Conservation (phyloP, 2,888 invertebrate genomes). For the Buathra laborator region DNA sequence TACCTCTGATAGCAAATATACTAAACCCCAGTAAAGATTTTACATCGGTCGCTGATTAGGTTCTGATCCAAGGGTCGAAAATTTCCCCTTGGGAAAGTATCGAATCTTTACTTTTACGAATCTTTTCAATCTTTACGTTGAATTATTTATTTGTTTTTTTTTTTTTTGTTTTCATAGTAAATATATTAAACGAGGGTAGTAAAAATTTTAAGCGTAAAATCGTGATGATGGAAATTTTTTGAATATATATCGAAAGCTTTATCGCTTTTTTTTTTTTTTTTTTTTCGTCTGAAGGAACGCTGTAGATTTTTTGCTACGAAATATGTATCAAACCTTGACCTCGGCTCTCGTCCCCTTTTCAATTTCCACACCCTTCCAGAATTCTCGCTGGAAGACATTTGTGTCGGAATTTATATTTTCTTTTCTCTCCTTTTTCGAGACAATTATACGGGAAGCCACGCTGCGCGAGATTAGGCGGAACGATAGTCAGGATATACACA, state of each 20-base stretch:
- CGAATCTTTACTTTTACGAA: no score
- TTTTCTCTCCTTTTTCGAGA: neutral
- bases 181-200: no score
- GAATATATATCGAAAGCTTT: no score
- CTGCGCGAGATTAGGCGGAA: conserved; percentile 14
- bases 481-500: conserved; percentile 21
- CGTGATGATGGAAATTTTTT: neutral
- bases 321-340: conserved; percentile 2
- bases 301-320: neutral
- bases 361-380: neutral
- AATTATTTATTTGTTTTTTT: no score
- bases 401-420: neutral
- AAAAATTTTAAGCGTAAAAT: neutral
- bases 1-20: neutral
- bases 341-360: neutral
- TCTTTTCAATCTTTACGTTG: no score
- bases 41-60: neutral
- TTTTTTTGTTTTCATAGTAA: no score
- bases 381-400: neutral
- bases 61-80: neutral
- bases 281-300: no score
- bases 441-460: neutral
- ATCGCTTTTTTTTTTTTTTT: no score
- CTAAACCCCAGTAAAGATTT: neutral
- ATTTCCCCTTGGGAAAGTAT: no score